A percentile compares a stretch with the other conserved stretches of the same genome.
Conservation (phyloP, 1,140 invertebrate species). For the Nixonia krombeini region DNA sequence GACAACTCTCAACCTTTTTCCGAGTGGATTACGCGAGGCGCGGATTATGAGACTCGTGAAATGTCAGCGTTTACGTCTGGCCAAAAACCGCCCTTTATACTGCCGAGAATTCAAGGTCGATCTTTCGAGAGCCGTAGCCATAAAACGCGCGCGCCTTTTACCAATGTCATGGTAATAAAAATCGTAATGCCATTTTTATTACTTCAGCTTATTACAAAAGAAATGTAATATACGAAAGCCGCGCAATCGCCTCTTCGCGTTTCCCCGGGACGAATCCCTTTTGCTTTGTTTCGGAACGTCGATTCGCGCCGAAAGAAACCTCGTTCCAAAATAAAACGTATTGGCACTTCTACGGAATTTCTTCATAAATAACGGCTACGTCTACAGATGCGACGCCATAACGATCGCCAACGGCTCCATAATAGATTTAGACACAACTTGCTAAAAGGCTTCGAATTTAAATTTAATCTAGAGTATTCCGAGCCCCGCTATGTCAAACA, state of each 20-base stretch:
- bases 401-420: neutral
- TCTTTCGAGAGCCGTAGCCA: constrained; percentile 25
- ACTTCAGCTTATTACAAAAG: neutral
- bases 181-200: neutral
- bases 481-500: constrained; percentile 6
- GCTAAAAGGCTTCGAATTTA: constrained; percentile 44
- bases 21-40: constrained; percentile 51
- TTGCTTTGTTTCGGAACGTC: too few species aligned
- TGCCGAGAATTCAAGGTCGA: constrained; percentile 41
- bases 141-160: constrained; percentile 20
- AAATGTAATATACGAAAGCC: neutral
- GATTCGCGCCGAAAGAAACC: too few species aligned
- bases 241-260: too few species aligned
- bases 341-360: too few species aligned
- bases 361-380: too few species aligned
- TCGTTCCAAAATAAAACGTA: too few species aligned
- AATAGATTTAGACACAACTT: constrained; percentile 33
- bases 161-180: neutral
- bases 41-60: constrained; percentile 41
- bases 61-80: constrained; percentile 30
- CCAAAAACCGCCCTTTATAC: constrained; percentile 26
- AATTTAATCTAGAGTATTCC: constrained; percentile 11
- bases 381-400: too few species aligned
- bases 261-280: too few species aligned
- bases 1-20: constrained; percentile 35